phyloP scores from a whole-genome alignment of 53 echinoderm and acorn worm genomes.

The Glandiceps talaboti region DNA sequence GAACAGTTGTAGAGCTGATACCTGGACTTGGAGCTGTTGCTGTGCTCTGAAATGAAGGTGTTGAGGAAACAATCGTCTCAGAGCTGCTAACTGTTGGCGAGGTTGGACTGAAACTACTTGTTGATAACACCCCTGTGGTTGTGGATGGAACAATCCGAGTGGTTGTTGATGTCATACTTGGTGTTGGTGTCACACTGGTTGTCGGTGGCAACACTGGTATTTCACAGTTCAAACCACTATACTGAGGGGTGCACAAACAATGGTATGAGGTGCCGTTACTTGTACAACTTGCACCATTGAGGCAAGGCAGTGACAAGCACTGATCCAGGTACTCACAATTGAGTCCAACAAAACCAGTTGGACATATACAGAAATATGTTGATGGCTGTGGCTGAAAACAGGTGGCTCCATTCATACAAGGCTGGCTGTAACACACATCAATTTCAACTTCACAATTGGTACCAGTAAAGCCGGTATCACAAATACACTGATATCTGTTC shows the following conservation, averaged over 20 bases:
- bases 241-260: neutral
- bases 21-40: no score
- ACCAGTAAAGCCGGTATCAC: slow-evolving; percentile 6
- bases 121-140: neutral
- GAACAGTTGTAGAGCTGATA: neutral
- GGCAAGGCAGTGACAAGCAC: slow-evolving; percentile 10
- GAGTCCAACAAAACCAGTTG: neutral
- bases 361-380: neutral
- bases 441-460: slow-evolving; percentile 28
- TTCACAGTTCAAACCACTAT: neutral
- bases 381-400: slow-evolving; percentile 10
- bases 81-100: no score
- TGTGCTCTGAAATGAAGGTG: no score
- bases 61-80: no score
- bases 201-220: neutral
- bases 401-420: slow-evolving; percentile 44
- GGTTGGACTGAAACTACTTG: no score
- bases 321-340: slow-evolving; percentile 8
- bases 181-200: neutral
- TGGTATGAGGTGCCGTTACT: neutral
- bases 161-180: neutral
- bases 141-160: neutral
- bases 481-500: slow-evolving; percentile 8
- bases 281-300: slow-evolving; percentile 7
- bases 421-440: slow-evolving; percentile 28